phyloP scores from a whole-genome alignment of 2,888 invertebrate species.

The Mermis nigrescens region DNA sequence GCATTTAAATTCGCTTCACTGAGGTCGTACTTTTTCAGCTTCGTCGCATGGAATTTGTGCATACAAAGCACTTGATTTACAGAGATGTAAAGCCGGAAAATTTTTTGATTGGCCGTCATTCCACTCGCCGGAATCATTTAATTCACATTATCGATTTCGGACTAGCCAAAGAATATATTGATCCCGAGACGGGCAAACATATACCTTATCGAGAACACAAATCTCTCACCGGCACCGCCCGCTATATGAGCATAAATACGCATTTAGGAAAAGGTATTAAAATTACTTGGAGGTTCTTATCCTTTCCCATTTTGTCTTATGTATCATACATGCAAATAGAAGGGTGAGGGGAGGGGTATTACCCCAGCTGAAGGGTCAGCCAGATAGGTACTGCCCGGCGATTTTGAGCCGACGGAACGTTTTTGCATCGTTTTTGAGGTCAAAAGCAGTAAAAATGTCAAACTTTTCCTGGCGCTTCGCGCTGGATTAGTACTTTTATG shows the following conservation, averaged over 20 bases:
- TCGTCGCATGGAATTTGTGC: constrained; percentile 97
- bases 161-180: constrained; percentile 99
- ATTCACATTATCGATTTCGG: constrained; percentile 99
- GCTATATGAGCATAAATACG: constrained; percentile 99
- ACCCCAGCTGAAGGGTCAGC: too few species aligned
- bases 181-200: constrained; percentile 94
- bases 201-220: constrained; percentile 99
- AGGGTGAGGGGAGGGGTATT: not conserved
- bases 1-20: too few species aligned
- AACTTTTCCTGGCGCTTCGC: too few species aligned
- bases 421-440: too few species aligned
- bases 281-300: too few species aligned
- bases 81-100: constrained; percentile 99
- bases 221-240: constrained; percentile 94
- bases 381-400: too few species aligned
- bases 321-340: too few species aligned
- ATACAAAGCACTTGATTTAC: constrained; percentile 94
- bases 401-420: too few species aligned
- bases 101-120: constrained; percentile 89
- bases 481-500: too few species aligned
- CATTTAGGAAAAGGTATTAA: constrained; percentile 90
- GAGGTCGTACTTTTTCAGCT: constrained; percentile 63
- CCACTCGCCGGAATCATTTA: constrained; percentile 89
- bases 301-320: too few species aligned
- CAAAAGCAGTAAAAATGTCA: too few species aligned